phyloP scores from a whole-genome alignment of 2,888 invertebrate species.

The Zaprionus bogoriensis region DNA sequence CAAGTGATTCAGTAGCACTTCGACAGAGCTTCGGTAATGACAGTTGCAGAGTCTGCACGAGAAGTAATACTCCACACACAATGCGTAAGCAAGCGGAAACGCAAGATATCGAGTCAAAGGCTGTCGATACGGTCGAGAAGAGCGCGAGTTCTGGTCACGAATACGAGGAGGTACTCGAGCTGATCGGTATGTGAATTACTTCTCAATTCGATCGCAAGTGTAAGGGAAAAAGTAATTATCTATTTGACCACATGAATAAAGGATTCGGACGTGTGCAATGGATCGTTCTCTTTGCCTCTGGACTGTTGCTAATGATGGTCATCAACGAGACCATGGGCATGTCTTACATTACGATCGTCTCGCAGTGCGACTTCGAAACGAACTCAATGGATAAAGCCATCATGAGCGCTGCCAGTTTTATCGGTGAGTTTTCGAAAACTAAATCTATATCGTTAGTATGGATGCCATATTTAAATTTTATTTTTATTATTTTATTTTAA shows the following conservation, averaged over 20 bases:
- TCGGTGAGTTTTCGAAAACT: constrained; percentile 83
- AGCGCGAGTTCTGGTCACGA: constrained; percentile 35
- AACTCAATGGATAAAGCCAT: constrained; percentile 85
- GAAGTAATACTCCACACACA: not conserved
- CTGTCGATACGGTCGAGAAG: constrained; percentile 4
- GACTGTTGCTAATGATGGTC: constrained; percentile 87
- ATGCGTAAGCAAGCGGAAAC: constrained; percentile 17
- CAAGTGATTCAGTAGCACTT: constrained; percentile 42
- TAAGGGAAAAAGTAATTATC: not conserved
- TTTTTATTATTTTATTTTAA: too few relatives aligned
- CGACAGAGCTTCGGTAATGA: constrained; percentile 29
- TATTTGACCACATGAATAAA: constrained; percentile 61
- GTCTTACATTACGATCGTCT: constrained; percentile 87
- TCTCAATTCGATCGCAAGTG: not conserved
- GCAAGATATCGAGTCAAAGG: constrained; percentile 41
- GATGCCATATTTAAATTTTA: too few relatives aligned
- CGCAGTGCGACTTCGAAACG: constrained; percentile 87
- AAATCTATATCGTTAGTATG: too few relatives aligned
- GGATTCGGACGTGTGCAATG: constrained; percentile 88
- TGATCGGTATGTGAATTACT: constrained; percentile 60
- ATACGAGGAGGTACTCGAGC: constrained; percentile 71
- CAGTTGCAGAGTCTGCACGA: not conserved
- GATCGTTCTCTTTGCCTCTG: constrained; percentile 85
- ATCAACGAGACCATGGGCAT: constrained; percentile 88
- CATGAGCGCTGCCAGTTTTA: constrained; percentile 86